Conservation (phyloP, 2,888 invertebrate genomes). For the Lasioglossum pauxillum region DNA sequence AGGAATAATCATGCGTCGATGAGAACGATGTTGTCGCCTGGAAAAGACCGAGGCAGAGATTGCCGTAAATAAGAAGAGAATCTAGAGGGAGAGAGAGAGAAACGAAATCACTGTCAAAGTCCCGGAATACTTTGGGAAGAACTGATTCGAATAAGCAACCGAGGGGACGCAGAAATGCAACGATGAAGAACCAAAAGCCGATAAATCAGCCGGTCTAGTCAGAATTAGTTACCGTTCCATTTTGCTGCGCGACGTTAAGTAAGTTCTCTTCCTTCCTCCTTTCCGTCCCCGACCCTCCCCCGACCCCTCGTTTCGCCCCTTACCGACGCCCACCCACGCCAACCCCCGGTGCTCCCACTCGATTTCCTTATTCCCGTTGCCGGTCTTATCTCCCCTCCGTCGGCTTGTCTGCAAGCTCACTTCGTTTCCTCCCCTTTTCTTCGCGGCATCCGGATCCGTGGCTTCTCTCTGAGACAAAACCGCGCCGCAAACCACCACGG, state of each 20-base stretch:
- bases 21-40: neutral
- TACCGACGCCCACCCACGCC: conserved; percentile 29
- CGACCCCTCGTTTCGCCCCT: conserved; percentile 52
- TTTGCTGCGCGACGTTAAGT: conserved; percentile 80
- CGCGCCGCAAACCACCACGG: conserved; percentile 60
- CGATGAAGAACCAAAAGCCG: conserved; percentile 78
- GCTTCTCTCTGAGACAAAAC: conserved; percentile 66
- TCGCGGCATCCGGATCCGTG: conserved; percentile 67
- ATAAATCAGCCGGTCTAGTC: conserved; percentile 79
- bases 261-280: conserved; percentile 72
- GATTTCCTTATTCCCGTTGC: conserved; percentile 63
- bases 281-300: conserved; percentile 39
- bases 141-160: conserved; percentile 41
- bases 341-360: conserved; percentile 34
- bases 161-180: conserved; percentile 54
- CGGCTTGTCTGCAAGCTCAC: conserved; percentile 48
- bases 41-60: neutral
- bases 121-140: conserved; percentile 48
- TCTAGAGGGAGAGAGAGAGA: conserved; percentile 15
- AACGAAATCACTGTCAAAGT: conserved; percentile 51
- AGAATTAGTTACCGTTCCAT: conserved; percentile 82
- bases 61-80: neutral
- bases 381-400: conserved; percentile 59
- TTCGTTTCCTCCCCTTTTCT: conserved; percentile 77
- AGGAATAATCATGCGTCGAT: conserved; percentile 24